phyloP scores from a whole-genome alignment of 2,888 invertebrate species.

The Fragum fragum region DNA sequence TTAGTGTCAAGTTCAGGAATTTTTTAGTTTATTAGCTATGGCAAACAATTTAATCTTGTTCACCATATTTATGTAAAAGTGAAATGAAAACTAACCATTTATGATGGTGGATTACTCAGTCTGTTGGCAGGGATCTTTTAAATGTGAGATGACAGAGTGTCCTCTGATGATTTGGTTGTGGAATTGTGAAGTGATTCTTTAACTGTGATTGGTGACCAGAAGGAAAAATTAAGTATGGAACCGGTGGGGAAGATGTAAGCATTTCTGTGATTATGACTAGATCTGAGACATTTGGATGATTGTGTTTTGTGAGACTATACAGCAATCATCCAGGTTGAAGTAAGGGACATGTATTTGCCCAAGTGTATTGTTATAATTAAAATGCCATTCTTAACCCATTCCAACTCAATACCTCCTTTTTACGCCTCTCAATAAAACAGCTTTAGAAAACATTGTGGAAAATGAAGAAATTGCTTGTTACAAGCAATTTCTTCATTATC shows the following conservation, averaged over 20 bases:
- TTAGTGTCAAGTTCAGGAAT: conserved; percentile 36
- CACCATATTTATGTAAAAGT: background rate
- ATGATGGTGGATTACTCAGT: background rate
- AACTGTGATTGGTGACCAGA: background rate
- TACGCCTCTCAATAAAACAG: no score
- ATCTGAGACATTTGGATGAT: conserved; percentile 25
- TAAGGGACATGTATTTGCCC: no score
- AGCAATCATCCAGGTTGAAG: no score
- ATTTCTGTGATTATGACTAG: conserved; percentile 25
- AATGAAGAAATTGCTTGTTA: no score
- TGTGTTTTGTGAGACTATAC: no score
- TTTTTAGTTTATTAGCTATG: conserved; percentile 13
- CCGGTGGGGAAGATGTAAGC: background rate
- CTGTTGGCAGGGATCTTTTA: conserved; percentile 7
- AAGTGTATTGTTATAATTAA: no score
- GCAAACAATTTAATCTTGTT: background rate
- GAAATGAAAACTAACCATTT: conserved; percentile 9
- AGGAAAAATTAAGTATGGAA: background rate
- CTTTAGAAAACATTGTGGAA: no score
- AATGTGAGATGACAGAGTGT: background rate
- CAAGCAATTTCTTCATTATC: no score
- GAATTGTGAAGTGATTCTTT: background rate
- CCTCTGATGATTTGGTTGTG: background rate
- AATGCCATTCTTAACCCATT: no score
- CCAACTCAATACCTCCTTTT: no score